phyloP scores from a whole-genome alignment of 2,888 invertebrate genomes.

The Drosophila stalkeri region DNA sequence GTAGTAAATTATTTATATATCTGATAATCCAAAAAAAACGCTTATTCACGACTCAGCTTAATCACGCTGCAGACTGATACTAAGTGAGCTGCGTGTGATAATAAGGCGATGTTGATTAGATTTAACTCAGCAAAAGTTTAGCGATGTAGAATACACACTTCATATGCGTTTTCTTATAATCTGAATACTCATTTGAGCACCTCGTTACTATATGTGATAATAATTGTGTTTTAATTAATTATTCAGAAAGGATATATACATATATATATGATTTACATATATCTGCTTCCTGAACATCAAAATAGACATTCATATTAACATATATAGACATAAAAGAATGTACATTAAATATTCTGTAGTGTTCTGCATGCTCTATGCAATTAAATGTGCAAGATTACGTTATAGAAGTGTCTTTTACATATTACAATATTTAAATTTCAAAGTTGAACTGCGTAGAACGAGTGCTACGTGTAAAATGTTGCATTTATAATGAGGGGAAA shows the following conservation, averaged over 20 bases:
- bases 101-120: constrained; percentile 3
- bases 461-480: neutral
- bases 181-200: too few species aligned
- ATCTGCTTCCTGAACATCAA: neutral
- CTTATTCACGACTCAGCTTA: neutral
- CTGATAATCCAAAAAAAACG: neutral
- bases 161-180: neutral
- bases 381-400: neutral
- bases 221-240: neutral
- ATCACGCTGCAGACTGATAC: neutral
- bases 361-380: neutral
- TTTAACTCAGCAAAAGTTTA: neutral
- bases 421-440: neutral
- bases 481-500: neutral
- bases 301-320: neutral
- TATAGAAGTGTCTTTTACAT: neutral
- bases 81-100: neutral
- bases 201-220: neutral
- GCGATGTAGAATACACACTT: neutral
- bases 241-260: too few species aligned
- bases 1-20: neutral
- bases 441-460: neutral
- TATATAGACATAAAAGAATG: neutral
- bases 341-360: too few species aligned
- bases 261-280: neutral